Evolutionary conservation across 2,113 vertebrate genomes (phyloP), one percentile per base, ranked within the genome.

Genomic region (Oplegnathus fasciatus): DNA sequence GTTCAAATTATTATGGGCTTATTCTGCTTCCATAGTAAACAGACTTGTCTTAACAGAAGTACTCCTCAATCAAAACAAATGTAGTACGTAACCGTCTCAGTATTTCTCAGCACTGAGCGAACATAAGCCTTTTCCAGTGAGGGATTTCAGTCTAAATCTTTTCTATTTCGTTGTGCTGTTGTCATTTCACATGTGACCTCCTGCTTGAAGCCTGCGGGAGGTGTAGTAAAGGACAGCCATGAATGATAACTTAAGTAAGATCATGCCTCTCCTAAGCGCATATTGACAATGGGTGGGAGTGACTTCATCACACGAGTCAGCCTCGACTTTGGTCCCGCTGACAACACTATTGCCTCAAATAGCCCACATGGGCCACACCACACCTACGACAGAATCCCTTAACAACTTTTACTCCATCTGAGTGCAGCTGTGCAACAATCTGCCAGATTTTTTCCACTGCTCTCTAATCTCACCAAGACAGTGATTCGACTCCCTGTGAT

Each of bases 401-500:
- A 71, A 84, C 74, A 82, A 82, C 79, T 76, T 69, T 24, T 42
- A 28, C 72, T 85, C 32, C 52, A 50, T 60, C 68, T n/a, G 80
- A 78, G 67, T 8, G 7, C 90, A 85, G 79, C 92, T 82, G 85
- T 73, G 79, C 40, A 22, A 30, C 84, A 88, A 84, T 83, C 82
- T 54, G 80, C 15, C 80, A 85, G 83, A 90, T 90, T 92, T 76
- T 84, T 90, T 85, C 89, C 86, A 71, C 60, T 74, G 64, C 40
- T 6, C 34, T 78, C 61, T 90, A 89, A 93, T 89, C 89, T 94
- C 66, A 42, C 44, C 26, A 18, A 85, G 86, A 90, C 90, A 82
- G 87, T 9, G 42, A 84, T 64, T 75, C 2, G 24, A 66, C 67
- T 80, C 75, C 13, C 54, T 10, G 76, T 69, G 84, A 91, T 34